These are phyloP conservation scores for Cryptotis parvus DNA, from an alignment of 2,113 vertebrate genomes.

Conservation along the genomic window DNA sequence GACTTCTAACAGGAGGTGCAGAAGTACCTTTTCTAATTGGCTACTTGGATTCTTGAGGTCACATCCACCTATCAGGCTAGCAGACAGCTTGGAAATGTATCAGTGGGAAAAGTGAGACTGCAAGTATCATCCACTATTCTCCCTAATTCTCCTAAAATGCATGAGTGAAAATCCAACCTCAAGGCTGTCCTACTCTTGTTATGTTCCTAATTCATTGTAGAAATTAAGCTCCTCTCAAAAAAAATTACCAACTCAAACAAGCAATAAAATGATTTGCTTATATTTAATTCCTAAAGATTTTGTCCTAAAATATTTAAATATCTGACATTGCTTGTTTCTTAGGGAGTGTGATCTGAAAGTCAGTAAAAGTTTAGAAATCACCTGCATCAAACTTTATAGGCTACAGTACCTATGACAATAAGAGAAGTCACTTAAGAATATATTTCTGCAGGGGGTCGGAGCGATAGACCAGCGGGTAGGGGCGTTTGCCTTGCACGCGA, in stretches of 20 bases:
- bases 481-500: no score
- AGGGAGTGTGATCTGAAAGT: not conserved
- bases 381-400: not conserved
- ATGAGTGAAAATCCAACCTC: not conserved
- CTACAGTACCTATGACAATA: not conserved
- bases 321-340: not conserved
- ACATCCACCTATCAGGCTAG: not conserved
- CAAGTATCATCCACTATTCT: not conserved
- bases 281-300: not conserved
- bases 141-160: not conserved
- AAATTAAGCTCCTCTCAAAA: not conserved
- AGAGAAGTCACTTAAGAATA: not conserved
- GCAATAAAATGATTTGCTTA: not conserved
- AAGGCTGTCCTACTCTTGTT: not conserved
- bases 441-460: no score
- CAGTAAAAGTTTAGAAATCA: not conserved
- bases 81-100: not conserved
- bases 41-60: not conserved
- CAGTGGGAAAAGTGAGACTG: not conserved
- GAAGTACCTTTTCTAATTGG: not conserved
- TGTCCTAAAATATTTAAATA: not conserved
- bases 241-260: not conserved
- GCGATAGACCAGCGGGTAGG: no score
- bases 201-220: not conserved
- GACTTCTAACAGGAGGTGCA: not conserved